A percentile compares a stretch with the other conserved stretches of the same genome.
Evolutionary conservation across 2,797 vertebrate genomes (phyloP).

Genomic region (Pangasius djambal): DNA sequence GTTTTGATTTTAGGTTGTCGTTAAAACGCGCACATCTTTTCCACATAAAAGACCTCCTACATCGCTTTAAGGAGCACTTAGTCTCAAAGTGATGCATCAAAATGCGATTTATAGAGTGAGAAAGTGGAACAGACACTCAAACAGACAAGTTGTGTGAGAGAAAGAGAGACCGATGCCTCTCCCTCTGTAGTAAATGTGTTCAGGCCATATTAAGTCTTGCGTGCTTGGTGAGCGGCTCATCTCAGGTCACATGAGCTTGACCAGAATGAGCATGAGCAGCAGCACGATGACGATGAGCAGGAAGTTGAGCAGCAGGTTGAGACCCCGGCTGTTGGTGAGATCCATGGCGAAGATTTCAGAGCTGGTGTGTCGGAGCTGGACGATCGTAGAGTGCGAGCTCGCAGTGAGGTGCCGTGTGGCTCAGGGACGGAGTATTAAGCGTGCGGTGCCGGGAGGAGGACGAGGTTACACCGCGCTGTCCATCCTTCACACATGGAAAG

Average conservation of each 20-base stretch:
- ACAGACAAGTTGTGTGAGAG: not conserved
- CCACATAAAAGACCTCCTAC: not conserved
- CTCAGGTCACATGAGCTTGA: conserved; percentile 75
- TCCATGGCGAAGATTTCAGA: conserved; percentile 67
- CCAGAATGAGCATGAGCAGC: conserved; percentile 76
- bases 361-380: conserved; percentile 2
- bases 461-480: conserved; percentile 45
- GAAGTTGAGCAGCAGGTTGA: conserved; percentile 80
- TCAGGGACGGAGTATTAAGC: not conserved
- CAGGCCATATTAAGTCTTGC: conserved; percentile 19
- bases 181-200: not conserved
- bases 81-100: not conserved
- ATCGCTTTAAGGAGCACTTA: not conserved
- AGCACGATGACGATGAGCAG: conserved; percentile 78
- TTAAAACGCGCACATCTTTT: not conserved
- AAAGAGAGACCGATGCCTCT: not conserved
- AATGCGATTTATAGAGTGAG: not conserved
- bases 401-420: not conserved
- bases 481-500: conserved; percentile 49
- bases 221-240: not conserved
- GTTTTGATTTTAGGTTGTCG: not conserved
- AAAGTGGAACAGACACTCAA: not conserved
- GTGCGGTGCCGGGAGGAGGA: conserved; percentile 26
- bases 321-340: conserved; percentile 75
- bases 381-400: not conserved